Evolutionary conservation across 2,888 invertebrate species (phyloP), one percentile per base, ranked within the genome.

Genomic region (Agrochola circellaris): DNA sequence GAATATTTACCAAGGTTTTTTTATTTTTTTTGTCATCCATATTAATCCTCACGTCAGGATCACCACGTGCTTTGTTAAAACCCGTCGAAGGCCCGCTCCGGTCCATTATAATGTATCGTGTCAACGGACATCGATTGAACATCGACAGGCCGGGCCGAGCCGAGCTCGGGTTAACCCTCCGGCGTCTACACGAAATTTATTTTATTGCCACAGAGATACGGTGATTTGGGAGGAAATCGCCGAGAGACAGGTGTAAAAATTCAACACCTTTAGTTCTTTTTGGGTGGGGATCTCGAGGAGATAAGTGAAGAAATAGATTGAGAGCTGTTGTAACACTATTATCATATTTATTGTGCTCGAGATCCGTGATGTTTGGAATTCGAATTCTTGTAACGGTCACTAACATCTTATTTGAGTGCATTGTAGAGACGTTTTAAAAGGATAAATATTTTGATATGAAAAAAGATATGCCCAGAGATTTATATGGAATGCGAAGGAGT

Each of bases 41-140:
- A 96, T 96, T 96, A 96, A 96, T 96, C 96, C 95, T 94, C 94
- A 94, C 94, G 96, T 96, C 96, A 96, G 94, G 94, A 95, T 93
- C 95, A 95, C 96, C 95, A 95, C 95, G 95, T 95, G 96, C 95
- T 95, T 96, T 96, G 95, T 96, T 95, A 93, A 95, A 95, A 94
- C 95, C 94, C 93, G 95, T 95, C 95, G 96, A 95, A 94, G 93
- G 89, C 92, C 90, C 91, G 93, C 92, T 93, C 88, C 93, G 93
- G 93, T 92, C 96, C 96, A 95, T 96, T 96, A 95, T 96, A 96
- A 96, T 95, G 95, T 95, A 94, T 95, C 95, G 96, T 96, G 96
- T 96, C 96, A 96, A 95, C 95, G 96, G 93, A 95, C 96, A 96
- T 94, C 95, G 95, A 95, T 95, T 94, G 96, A 95, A 95, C 96